phyloP scores from a whole-genome alignment of 2,888 invertebrate genomes.

The Drosophila peninsularis region DNA sequence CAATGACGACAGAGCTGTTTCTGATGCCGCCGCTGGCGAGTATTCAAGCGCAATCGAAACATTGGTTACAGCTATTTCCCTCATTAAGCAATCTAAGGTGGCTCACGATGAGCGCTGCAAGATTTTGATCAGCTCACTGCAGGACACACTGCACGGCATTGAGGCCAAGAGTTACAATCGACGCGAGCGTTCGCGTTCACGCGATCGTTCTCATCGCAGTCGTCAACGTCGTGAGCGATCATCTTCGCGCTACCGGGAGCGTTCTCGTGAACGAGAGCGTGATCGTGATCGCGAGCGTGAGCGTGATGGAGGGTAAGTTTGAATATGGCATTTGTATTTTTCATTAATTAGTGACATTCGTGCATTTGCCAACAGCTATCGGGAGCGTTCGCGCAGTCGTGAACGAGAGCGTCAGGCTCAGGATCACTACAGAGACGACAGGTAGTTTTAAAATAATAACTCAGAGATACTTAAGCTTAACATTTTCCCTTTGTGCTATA shows the following conservation, averaged over 20 bases:
- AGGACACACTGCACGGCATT: conserved; percentile 98
- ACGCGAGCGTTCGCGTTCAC: conserved; percentile 87
- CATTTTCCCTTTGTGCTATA: conserved; percentile 32
- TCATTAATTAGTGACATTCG: background rate
- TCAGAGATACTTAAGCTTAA: conserved; percentile 10
- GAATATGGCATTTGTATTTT: background rate
- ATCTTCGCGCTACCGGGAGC: conserved; percentile 88
- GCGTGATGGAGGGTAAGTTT: conserved; percentile 86
- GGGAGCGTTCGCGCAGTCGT: conserved; percentile 91
- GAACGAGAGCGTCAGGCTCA: conserved; percentile 86
- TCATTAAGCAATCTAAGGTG: conserved; percentile 98
- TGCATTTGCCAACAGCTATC: conserved; percentile 79
- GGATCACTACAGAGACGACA: conserved; percentile 84
- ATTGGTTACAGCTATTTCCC: conserved; percentile 98
- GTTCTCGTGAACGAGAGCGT: conserved; percentile 89
- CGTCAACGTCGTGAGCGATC: conserved; percentile 85
- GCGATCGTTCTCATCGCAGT: conserved; percentile 85
- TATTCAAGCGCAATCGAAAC: conserved; percentile 99
- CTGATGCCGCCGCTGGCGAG: conserved; percentile 98
- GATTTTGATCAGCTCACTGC: conserved; percentile 97
- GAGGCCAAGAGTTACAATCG: conserved; percentile 98
- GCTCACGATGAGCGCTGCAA: conserved; percentile 96
- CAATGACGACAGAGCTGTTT: conserved; percentile 90
- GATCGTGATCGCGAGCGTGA: conserved; percentile 85
- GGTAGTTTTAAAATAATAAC: conserved; percentile 57